phyloP scores from a whole-genome alignment of 2,888 invertebrate species.

The Phaonia tiefii region DNA sequence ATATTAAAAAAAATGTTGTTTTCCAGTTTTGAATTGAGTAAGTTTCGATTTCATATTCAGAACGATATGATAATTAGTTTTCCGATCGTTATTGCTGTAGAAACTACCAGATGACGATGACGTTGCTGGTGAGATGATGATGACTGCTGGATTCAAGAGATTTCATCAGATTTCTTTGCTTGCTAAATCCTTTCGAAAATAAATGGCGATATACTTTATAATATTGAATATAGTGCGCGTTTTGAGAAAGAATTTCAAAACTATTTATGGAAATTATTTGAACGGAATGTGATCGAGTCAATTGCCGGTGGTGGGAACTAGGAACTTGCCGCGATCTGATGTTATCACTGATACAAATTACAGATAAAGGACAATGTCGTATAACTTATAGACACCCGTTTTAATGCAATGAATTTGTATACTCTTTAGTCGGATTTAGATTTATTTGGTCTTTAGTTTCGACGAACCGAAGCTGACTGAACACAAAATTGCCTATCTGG shows the following conservation, averaged over 20 bases:
- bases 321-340: no score
- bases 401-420: no score
- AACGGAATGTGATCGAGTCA: slow-evolving; percentile 14
- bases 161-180: slow-evolving; percentile 27
- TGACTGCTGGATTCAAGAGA: slow-evolving; percentile 11
- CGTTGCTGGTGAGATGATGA: not conserved
- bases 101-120: slow-evolving; percentile 15
- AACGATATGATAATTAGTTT: slow-evolving; percentile 38
- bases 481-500: no score
- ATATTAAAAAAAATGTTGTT: slow-evolving; percentile 17
- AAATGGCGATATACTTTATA: slow-evolving; percentile 13
- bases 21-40: slow-evolving; percentile 2
- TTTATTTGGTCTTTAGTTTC: no score
- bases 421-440: no score
- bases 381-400: no score
- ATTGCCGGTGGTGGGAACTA: no score
- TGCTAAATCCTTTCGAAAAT: slow-evolving; percentile 34
- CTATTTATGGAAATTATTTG: not conserved
- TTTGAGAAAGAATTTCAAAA: no score
- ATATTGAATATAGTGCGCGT: no score
- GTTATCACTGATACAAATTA: no score
- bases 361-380: no score
- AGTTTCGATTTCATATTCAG: slow-evolving; percentile 34
- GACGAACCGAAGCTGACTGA: no score
- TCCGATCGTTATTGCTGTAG: slow-evolving; percentile 13